Conservation (phyloP, 2,113 vertebrate genomes). For the Suncus etruscus region DNA sequence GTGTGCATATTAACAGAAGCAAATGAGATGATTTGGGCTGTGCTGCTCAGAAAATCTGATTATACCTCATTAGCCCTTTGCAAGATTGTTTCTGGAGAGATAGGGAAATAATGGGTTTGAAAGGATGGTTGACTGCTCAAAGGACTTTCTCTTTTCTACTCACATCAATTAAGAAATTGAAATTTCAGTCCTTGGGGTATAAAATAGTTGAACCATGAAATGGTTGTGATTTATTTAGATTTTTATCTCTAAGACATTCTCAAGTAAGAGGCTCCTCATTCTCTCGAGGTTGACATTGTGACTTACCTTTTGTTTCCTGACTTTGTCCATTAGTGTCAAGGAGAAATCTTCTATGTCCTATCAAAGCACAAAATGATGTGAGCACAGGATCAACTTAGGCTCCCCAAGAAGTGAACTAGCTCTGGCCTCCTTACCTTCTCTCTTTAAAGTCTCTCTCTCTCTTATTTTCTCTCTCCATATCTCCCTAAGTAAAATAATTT, state of each 20-base stretch:
- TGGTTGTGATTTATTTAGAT: constrained; percentile 22
- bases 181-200: constrained; percentile 6
- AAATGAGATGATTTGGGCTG: constrained; percentile 40
- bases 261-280: background rate
- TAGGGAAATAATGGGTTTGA: constrained; percentile 45
- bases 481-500: no score
- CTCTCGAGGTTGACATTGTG: constrained; percentile 25
- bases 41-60: constrained; percentile 57
- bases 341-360: background rate
- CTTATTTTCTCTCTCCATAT: no score
- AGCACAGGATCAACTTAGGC: background rate
- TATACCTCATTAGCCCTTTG: constrained; percentile 48
- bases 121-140: constrained; percentile 13
- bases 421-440: no score
- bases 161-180: constrained; percentile 37
- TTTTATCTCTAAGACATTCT: background rate
- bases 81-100: constrained; percentile 48
- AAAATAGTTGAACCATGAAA: constrained; percentile 18
- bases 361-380: background rate
- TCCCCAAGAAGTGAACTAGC: background rate
- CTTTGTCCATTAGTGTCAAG: constrained; percentile 8
- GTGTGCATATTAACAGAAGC: constrained; percentile 48
- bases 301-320: background rate
- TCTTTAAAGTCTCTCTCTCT: no score
- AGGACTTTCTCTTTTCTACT: background rate